Evolutionary conservation across 2,797 vertebrate genomes (phyloP).

Genomic region (Ceyx erithaca): DNA sequence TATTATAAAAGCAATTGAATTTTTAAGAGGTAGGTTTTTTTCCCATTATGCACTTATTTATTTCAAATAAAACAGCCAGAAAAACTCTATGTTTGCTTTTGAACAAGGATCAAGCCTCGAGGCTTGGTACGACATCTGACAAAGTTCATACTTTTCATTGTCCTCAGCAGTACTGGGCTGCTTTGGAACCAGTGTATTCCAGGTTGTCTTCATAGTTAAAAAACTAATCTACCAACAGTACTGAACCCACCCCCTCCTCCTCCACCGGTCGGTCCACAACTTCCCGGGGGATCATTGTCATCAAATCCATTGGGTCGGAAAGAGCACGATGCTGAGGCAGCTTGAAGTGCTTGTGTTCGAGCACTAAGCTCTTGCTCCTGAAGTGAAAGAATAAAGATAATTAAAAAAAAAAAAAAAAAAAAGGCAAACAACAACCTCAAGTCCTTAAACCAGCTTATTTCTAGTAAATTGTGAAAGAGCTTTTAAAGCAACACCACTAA

Average conservation of each 20-base stretch:
- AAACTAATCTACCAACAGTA: conserved; percentile 94
- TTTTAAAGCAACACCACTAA: background rate
- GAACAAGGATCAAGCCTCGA: conserved; percentile 70
- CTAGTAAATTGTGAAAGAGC: background rate
- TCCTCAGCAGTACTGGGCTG: conserved; percentile 60
- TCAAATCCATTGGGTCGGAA: conserved; percentile 96
- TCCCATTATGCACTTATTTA: conserved; percentile 80
- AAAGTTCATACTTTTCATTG: conserved; percentile 73
- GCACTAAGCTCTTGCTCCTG: conserved; percentile 98
- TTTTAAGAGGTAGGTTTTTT: conserved; percentile 82
- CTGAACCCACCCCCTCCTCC: conserved; percentile 93
- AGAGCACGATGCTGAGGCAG: conserved; percentile 92
- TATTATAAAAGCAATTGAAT: conserved; percentile 75
- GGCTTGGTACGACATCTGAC: conserved; percentile 63
- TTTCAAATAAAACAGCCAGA: conserved; percentile 76
- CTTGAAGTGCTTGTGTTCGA: conserved; percentile 93
- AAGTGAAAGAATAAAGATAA: conserved; percentile 23
- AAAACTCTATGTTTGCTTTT: conserved; percentile 68
- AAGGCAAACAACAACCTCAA: no score
- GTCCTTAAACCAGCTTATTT: background rate
- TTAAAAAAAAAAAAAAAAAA: background rate
- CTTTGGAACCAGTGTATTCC: conserved; percentile 75
- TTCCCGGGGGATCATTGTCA: conserved; percentile 97
- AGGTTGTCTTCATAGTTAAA: conserved; percentile 80
- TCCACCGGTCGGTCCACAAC: conserved; percentile 95